These are phyloP conservation scores for Argyrosomus regius DNA, from an alignment of 2,797 vertebrate species.

Conservation along the genomic window DNA sequence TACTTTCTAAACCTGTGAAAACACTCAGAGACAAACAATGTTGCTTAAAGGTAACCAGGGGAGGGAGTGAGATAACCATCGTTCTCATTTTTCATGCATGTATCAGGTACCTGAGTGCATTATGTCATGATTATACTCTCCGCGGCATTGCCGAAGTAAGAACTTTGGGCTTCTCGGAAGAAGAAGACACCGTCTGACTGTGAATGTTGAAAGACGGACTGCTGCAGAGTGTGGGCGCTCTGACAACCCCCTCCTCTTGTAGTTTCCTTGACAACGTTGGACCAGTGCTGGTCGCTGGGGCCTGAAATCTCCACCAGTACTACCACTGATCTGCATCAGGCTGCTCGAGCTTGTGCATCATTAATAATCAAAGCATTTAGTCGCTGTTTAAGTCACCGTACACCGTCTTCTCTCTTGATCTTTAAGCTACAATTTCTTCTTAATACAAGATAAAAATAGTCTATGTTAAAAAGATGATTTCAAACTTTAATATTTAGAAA, in stretches of 20 bases:
- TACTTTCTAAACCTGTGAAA: conserved; percentile 21
- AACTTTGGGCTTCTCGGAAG: conserved; percentile 40
- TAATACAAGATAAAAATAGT: not conserved
- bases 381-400: not conserved
- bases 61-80: conserved; percentile 23
- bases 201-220: conserved; percentile 42
- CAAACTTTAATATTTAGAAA: not conserved
- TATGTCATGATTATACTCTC: not conserved
- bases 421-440: not conserved
- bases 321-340: conserved; percentile 27
- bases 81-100: conserved; percentile 19
- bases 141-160: not conserved
- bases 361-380: conserved; percentile 11
- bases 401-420: not conserved
- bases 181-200: conserved; percentile 48
- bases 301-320: conserved; percentile 55
- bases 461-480: not conserved
- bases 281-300: conserved; percentile 63
- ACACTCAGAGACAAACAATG: not conserved
- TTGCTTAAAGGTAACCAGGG: conserved; percentile 19
- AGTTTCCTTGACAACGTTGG: conserved; percentile 78
- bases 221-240: conserved; percentile 68
- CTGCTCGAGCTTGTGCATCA: not conserved
- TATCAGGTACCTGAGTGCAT: conserved; percentile 3
- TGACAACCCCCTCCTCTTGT: conserved; percentile 25